Base-by-base conservation (phyloP, 2,888 invertebrate genomes). In the Aleiodes testaceus region DNA sequence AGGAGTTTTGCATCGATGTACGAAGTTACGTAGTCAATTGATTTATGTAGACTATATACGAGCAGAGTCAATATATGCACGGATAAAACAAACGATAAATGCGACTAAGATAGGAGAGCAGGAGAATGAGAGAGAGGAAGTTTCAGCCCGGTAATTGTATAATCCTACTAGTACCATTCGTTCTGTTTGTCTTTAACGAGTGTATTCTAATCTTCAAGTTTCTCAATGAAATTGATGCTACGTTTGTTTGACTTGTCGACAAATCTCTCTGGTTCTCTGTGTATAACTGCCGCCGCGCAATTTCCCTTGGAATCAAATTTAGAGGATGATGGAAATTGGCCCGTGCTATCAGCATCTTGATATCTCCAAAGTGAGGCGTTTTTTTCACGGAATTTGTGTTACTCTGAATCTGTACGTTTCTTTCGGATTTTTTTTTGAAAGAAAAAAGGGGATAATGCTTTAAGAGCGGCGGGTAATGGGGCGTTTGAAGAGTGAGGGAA, bases 151-250 rank as follows among this genome's bases (percentile, higher is more conserved):
- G 64, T 53, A 67, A 64, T 50, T 63, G 65, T 70, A 72, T 69
- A 71, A 75, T 69, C 70, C 50, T 22, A 20, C 44, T 22, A 45
- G 22, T 45, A 63, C 63, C 49, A 26, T 50, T 69, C 45, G 49
- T 67, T 47, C 59, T 80, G 78, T 81, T 82, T 82, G 79, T 79
- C 77, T 80, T 77, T 69, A 63, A 73, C 77, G 74, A 79, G 79
- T 75, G 78, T 80, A 79, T 82, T 83, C 80, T 78, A 79, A 81
- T 83, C 75, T 78, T 80, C 81, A 81, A 83, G 79, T 84, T 83
- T 82, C 79, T 76, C 81, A 81, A 82, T 84, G 83, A 83, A 82
- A 80, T 79, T 78, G 78, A 80, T 81, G 78, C 22, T 59, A 71
- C 55, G 53, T 14, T 49, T 76, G 73, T 75, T 70, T 79, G 73